phyloP scores from a whole-genome alignment of 2,113 vertebrate species.

The Oreotrochilus melanogaster region DNA sequence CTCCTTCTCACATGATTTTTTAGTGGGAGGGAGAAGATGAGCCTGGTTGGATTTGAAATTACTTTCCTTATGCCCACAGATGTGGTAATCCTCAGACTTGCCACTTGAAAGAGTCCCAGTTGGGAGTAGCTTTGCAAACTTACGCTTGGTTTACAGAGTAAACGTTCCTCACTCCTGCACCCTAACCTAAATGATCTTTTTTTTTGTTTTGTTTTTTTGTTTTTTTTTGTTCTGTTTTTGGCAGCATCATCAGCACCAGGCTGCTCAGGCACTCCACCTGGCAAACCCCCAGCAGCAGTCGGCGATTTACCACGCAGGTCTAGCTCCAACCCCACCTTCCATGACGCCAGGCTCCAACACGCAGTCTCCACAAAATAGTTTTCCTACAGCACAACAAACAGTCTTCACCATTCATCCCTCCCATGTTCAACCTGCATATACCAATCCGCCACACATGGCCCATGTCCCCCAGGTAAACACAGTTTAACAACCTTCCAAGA shows the following conservation, averaged over 20 bases:
- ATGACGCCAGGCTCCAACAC: constrained; percentile 97
- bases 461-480: constrained; percentile 93
- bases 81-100: background rate
- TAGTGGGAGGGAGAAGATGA: background rate
- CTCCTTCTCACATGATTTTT: background rate
- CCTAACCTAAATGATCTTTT: background rate
- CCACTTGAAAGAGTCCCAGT: background rate
- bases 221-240: background rate
- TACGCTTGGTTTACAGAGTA: too few relatives aligned
- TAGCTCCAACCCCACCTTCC: constrained; percentile 94
- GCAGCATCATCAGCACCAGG: constrained; percentile 92
- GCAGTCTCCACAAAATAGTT: constrained; percentile 95
- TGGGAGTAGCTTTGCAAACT: background rate
- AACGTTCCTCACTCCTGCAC: rapidly evolving
- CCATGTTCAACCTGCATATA: constrained; percentile 95
- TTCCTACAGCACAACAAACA: constrained; percentile 93
- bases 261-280: constrained; percentile 94
- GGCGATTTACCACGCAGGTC: constrained; percentile 92
- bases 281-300: constrained; percentile 92
- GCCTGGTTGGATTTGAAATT: background rate
- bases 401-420: constrained; percentile 96
- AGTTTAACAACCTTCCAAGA: constrained; percentile 70
- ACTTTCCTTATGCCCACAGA: rapidly evolving
- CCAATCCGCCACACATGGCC: constrained; percentile 94
- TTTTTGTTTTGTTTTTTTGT: too few relatives aligned